Evolutionary conservation across 2,797 vertebrate species (phyloP), one percentile per base, ranked within the genome.

Genomic region (Pseudochromis fuscus): DNA sequence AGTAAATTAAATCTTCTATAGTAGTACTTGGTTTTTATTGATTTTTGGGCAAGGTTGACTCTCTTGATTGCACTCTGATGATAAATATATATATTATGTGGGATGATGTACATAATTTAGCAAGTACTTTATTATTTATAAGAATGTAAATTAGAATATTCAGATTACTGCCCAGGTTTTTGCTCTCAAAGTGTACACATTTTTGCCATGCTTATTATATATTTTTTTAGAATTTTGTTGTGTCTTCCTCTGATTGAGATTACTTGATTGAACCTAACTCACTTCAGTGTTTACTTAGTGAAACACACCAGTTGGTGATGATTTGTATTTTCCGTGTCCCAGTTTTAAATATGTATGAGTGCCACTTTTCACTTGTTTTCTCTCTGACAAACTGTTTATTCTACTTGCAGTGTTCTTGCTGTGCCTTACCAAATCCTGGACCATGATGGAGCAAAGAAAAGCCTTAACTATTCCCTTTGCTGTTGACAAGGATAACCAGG

Each of bases 381-480:
- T 45, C 1, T 44, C 16, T 33, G n/a, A n/a, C n/a, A n/a, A n/a
- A n/a, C n/a, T n/a, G 0, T 8, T 1, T 75, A 12, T 66, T 2
- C 67, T 18, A 79, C 23, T 83, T 75, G 5, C 68, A 89, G 85
- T 45, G 31, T 73, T 70, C 19, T 53, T 37, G 44, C 60, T 75
- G 82, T 85, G 63, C 67, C 84, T 77, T 81, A 58, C 31, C 19
- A 21, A 21, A 31, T 13, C 6, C 10, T 69, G 38, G 67, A 82
- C 28, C 48, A 87, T 88, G 85, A 92, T 93, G 90, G 92, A 93
- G 31, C 86, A 28, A 57, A 89, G 81, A 64, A 90, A 71, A 85
- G 91, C 88, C 56, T 86, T 93, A 78, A 92, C 86, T 46, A 59
- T 93, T 63, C 87, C 90, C 3, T 86, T 92, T 30, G 31, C 24